phyloP scores from a whole-genome alignment of 2,797 vertebrate species.

The Enteromius thamalakanensis region DNA sequence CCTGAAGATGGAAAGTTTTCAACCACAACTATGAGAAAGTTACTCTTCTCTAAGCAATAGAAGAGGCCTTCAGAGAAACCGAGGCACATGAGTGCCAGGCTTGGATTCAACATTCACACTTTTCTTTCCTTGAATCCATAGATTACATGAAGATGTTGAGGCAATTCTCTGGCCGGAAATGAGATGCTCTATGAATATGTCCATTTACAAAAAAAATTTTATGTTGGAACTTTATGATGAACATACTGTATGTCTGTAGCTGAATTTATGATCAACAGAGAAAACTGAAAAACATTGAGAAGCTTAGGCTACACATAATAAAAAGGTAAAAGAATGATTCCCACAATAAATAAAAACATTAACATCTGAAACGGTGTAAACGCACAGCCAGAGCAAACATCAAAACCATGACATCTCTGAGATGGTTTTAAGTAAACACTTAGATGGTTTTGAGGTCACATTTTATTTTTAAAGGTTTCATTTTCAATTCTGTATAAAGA shows the following conservation, averaged over 20 bases:
- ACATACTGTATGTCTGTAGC: background rate
- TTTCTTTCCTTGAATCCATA: background rate
- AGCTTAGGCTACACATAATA: background rate
- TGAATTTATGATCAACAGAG: background rate
- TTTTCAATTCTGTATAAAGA: slow-evolving; percentile 29
- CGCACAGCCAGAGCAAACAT: slow-evolving; percentile 14
- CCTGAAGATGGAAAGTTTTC: background rate
- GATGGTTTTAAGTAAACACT: slow-evolving; percentile 30
- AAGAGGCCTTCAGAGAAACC: background rate
- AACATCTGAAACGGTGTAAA: slow-evolving; percentile 3
- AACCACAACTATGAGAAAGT: background rate
- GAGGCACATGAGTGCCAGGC: background rate
- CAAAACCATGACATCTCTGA: slow-evolving; percentile 6
- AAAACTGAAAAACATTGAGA: background rate
- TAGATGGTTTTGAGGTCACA: slow-evolving; percentile 16
- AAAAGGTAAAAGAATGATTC: background rate
- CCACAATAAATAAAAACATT: background rate
- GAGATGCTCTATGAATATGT: background rate
- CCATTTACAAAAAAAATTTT: background rate
- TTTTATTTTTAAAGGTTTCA: background rate
- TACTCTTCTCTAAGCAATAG: background rate
- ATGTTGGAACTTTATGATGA: background rate
- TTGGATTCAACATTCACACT: background rate
- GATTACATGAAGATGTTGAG: background rate
- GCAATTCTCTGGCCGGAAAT: background rate